Conservation (phyloP, 2,888 invertebrate species). For the Calephelis perditalis region DNA sequence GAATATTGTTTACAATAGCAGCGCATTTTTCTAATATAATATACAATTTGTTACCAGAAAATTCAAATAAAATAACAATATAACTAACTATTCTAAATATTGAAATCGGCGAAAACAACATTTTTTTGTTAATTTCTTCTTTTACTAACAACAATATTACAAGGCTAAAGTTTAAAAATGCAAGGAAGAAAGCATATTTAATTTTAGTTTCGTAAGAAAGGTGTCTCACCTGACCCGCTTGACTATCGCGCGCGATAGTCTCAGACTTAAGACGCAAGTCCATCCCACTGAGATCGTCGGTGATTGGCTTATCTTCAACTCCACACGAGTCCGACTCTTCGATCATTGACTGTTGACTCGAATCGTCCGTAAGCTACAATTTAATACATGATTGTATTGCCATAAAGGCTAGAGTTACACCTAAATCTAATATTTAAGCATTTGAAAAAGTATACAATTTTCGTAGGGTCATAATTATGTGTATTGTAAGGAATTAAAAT, state of each 20-base stretch:
- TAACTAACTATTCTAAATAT: no score
- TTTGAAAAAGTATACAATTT: no score
- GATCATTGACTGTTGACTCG: conserved; percentile 80
- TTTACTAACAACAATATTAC: not conserved
- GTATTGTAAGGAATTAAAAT: no score
- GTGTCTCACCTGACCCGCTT: conserved; percentile 24
- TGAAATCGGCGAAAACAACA: no score
- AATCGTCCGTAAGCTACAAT: conserved; percentile 79
- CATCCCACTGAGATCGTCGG: conserved; percentile 77
- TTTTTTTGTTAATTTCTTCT: no score
- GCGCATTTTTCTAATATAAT: no score
- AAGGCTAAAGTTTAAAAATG: conserved; percentile 4
- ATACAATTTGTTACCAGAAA: no score
- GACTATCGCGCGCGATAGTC: conserved; percentile 50
- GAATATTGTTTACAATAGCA: no score
- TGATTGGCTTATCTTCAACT: conserved; percentile 41
- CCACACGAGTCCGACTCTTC: conserved; percentile 49
- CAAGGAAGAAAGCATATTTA: not conserved
- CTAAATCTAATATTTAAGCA: no score
- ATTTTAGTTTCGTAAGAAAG: not conserved
- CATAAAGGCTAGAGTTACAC: no score
- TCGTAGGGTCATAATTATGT: no score
- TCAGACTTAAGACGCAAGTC: conserved; percentile 84
- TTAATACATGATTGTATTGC: not conserved
- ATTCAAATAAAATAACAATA: no score